Percentiles rank a stretch among this genome's conserved stretches.
phyloP scores from a whole-genome alignment of 37 sponge, comb jelly and placozoan genomes.

The Diacarnus erythraeanus region DNA sequence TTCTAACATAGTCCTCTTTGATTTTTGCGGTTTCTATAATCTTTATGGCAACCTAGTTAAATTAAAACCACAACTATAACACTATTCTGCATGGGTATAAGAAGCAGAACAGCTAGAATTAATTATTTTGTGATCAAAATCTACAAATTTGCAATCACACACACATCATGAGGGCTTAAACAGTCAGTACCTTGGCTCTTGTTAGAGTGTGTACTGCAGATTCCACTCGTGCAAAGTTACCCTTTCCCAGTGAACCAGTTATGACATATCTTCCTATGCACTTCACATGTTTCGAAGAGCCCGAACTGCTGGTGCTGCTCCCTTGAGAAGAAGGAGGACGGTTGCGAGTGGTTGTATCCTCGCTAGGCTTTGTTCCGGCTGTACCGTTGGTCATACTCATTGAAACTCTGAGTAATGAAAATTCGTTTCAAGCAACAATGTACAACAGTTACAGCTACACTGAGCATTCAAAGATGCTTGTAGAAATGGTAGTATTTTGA shows the following conservation, averaged over 20 bases:
- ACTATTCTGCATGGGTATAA: neutral
- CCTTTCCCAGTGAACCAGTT: slow-evolving; percentile 91
- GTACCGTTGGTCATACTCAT: slow-evolving; percentile 37
- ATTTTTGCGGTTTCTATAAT: slow-evolving; percentile 96
- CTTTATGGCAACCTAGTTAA: slow-evolving; percentile 97
- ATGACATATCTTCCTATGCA: slow-evolving; percentile 95
- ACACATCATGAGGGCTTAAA: too few relatives aligned
- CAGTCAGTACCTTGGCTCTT: slow-evolving; percentile 89
- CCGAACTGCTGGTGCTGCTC: slow-evolving; percentile 48
- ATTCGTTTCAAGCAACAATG: too few relatives aligned
- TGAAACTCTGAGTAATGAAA: too few relatives aligned
- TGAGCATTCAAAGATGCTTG: too few relatives aligned
- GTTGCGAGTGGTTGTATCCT: slow-evolving; percentile 28
- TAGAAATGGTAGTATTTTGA: too few relatives aligned
- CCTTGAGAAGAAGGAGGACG: slow-evolving; percentile 22
- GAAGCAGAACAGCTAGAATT: neutral
- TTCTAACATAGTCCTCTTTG: slow-evolving; percentile 93
- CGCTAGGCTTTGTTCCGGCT: neutral
- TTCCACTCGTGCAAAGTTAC: slow-evolving; percentile 98
- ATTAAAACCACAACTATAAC: too few relatives aligned
- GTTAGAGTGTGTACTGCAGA: slow-evolving; percentile 89
- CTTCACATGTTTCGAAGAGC: slow-evolving; percentile 72
- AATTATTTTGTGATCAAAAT: neutral
- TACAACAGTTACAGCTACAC: too few relatives aligned
- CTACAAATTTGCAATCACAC: too few relatives aligned